Conservation (phyloP, 2,797 vertebrate species). For the Anguilla megastoma region DNA sequence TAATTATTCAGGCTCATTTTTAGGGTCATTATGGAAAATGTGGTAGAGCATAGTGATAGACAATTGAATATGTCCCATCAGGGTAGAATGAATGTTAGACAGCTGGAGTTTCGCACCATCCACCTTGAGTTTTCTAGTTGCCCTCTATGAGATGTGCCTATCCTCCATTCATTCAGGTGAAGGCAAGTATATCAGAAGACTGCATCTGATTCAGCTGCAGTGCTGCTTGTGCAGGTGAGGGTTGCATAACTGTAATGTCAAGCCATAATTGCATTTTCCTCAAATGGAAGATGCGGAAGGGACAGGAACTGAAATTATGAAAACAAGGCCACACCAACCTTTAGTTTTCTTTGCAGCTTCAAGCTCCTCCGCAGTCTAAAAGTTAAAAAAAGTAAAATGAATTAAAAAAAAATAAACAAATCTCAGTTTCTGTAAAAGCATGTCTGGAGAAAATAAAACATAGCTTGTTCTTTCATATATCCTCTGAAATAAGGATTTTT, state of each 20-base stretch:
- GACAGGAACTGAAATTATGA: neutral
- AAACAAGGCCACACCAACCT: conserved; percentile 57
- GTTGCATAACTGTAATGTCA: neutral
- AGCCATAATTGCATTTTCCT: neutral
- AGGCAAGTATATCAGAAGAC: neutral
- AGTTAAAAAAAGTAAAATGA: conserved; percentile 27
- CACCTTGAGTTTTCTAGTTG: neutral
- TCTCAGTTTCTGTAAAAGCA: neutral
- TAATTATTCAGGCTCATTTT: no score
- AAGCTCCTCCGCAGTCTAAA: conserved; percentile 65
- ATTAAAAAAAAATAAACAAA: neutral
- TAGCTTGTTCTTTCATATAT: no score
- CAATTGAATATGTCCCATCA: no score
- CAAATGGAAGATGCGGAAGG: neutral
- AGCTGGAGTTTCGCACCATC: neutral
- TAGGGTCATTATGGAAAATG: no score
- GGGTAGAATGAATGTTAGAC: neutral
- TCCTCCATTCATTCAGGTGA: neutral
- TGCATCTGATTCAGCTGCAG: neutral
- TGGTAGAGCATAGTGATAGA: no score
- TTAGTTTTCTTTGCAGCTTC: conserved; percentile 71
- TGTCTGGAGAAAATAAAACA: neutral
- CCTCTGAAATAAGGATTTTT: no score
- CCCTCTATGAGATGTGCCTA: neutral
- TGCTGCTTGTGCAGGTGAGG: neutral